A percentile compares a stretch with the other conserved stretches of the same genome.
phyloP scores from a whole-genome alignment of 2,797 vertebrate species.

The Corythornis leucogaster region DNA sequence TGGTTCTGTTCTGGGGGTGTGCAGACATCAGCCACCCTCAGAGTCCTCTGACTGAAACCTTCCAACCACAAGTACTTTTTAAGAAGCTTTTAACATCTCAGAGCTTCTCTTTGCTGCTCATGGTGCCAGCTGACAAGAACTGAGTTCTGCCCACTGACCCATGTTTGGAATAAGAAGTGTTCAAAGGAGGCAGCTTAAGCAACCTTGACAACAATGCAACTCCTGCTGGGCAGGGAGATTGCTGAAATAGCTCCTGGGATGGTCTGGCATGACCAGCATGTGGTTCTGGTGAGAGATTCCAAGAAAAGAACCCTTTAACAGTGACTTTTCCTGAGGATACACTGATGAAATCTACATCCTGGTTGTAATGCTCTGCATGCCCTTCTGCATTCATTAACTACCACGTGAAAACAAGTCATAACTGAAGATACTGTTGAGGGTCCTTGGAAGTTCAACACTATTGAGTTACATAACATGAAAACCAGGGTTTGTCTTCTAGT shows the following conservation, averaged over 20 bases:
- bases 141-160: background rate
- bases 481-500: background rate
- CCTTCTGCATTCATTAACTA: background rate
- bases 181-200: background rate
- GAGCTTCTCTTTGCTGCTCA: background rate
- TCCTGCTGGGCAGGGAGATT: background rate
- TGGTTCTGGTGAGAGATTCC: background rate
- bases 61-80: background rate
- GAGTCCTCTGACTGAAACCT: background rate
- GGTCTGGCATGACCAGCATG: slow-evolving; percentile 24
- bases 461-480: background rate
- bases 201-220: slow-evolving; percentile 10
- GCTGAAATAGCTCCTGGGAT: background rate
- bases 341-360: background rate
- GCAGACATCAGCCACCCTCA: background rate
- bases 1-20: background rate
- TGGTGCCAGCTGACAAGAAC: background rate
- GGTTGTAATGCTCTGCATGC: background rate
- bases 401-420: background rate
- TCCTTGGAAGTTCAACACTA: background rate
- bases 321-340: background rate
- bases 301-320: background rate
- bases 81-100: background rate
- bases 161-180: background rate
- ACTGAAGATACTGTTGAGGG: background rate